phyloP scores from a whole-genome alignment of 2,797 vertebrate genomes.

The Emys orbicularis region DNA sequence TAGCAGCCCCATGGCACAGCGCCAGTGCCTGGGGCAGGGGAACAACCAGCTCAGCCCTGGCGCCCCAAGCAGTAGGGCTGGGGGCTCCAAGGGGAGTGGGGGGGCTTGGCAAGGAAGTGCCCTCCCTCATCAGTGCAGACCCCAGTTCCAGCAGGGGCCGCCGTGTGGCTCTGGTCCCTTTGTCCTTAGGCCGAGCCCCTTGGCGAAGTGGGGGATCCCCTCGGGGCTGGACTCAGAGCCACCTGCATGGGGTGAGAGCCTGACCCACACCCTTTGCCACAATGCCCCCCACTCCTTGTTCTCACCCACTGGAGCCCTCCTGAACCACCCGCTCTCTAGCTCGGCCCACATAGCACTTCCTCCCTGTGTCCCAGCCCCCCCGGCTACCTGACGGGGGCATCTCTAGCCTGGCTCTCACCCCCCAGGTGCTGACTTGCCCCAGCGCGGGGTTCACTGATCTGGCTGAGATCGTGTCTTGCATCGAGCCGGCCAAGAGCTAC shows the following conservation, averaged over 20 bases:
- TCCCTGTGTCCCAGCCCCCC: not conserved
- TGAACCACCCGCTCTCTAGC: not conserved
- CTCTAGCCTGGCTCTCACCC: not conserved
- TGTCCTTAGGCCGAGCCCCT: not conserved
- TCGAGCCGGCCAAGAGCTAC: slow-evolving; percentile 92
- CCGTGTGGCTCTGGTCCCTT: too few species aligned
- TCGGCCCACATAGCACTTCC: not conserved
- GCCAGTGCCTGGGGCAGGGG: too few species aligned
- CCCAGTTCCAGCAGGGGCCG: too few species aligned
- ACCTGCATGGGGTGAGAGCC: not conserved
- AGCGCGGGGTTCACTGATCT: slow-evolving; percentile 95
- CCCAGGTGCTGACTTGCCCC: too few species aligned
- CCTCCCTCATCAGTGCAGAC: too few species aligned
- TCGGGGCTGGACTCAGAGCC: not conserved
- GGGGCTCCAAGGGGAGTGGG: too few species aligned
- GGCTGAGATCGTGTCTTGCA: slow-evolving; percentile 95
- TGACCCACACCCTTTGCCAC: not conserved
- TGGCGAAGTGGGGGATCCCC: accelerated
- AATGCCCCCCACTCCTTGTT: not conserved
- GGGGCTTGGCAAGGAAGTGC: too few species aligned
- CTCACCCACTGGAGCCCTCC: accelerated
- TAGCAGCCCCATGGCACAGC: too few species aligned
- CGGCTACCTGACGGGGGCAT: not conserved
- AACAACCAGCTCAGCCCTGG: too few species aligned
- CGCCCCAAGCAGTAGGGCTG: too few species aligned